Evolutionary conservation across 1,140 invertebrate genomes (phyloP), one percentile per base, ranked within the genome.

Genomic region (Scaptomyza montana): DNA sequence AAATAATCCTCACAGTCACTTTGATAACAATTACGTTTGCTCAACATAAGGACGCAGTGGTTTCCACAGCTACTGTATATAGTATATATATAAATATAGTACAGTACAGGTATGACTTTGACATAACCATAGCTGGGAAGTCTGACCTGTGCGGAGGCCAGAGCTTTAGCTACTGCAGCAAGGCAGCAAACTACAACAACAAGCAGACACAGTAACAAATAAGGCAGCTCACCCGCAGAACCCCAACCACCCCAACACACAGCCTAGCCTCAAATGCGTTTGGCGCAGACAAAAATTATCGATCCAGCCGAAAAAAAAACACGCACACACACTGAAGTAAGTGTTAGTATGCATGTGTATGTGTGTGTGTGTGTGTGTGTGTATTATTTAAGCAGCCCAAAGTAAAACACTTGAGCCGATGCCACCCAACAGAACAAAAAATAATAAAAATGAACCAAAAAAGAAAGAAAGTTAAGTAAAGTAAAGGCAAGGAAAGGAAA

Each of bases 381-480:
- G 61, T 21, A 56, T 28, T 57, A 69, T 63, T 81, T 82, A 81
- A 77, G 74, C 74, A 81, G 78, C 65, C 61, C 69, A 81, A 80
- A 80, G 78, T 80, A 81, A 81, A 81, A 77, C 78, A 80, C 78
- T 81, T 80, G 78, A 68, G 54, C 60, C 63, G 74, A 28, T 53
- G 50, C 25, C 25, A 46, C 49, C 33, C 7, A 39, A 73, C 45
- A 41, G 4, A 57, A 21, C 46, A 10, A 16, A 33, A 53, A 6
- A 33, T 33, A 33, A 33, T 33, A 33, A 30, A 33, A 39, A 57
- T 21, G 33, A 46, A 19, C 28, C 5, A 57, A 60, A 8, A 43
- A 51, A 47, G 10, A 16, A 62, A 55, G n/a, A 54, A 21, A 65
- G 28, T 28, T 45, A 46, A 61, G 50, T 43, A 46, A 49, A 66